phyloP scores from a whole-genome alignment of 2,113 vertebrate species.

The Myrmecophaga tridactyla region DNA sequence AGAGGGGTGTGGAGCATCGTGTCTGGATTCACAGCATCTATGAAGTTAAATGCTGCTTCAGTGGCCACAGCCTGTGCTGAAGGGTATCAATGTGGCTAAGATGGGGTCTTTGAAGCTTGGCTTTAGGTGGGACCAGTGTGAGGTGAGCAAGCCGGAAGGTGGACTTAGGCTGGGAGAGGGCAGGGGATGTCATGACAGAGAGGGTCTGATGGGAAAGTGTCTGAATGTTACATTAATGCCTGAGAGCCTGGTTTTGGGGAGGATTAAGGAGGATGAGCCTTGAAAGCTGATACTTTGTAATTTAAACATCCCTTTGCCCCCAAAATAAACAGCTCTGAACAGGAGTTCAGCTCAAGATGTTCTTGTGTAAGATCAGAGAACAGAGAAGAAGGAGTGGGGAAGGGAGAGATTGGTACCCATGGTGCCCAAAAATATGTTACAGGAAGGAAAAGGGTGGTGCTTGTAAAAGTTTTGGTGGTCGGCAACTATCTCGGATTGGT shows the following conservation, averaged over 20 bases:
- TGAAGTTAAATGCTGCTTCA: background rate
- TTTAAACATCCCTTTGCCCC: background rate
- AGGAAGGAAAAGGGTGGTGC: background rate
- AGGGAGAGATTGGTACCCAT: background rate
- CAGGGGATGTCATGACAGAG: background rate
- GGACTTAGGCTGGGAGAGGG: background rate
- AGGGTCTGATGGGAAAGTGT: background rate
- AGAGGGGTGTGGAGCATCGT: background rate
- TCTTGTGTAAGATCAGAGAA: background rate
- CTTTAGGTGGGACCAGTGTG: background rate
- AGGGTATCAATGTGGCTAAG: background rate
- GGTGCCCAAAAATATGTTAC: background rate
- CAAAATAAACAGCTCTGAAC: background rate
- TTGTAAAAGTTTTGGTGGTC: background rate
- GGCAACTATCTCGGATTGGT: background rate
- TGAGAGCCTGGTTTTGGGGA: background rate
- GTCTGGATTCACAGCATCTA: background rate
- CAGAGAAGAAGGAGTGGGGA: background rate
- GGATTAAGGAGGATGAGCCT: background rate
- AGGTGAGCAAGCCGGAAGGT: background rate
- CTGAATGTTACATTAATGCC: background rate
- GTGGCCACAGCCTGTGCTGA: background rate
- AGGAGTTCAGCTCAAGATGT: background rate
- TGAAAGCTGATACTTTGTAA: background rate
- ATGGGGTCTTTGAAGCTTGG: background rate